Percentiles rank a stretch among this genome's conserved stretches.
Conservation (phyloP, 2,888 invertebrate genomes). For the Trypoxylon attenuatum region DNA sequence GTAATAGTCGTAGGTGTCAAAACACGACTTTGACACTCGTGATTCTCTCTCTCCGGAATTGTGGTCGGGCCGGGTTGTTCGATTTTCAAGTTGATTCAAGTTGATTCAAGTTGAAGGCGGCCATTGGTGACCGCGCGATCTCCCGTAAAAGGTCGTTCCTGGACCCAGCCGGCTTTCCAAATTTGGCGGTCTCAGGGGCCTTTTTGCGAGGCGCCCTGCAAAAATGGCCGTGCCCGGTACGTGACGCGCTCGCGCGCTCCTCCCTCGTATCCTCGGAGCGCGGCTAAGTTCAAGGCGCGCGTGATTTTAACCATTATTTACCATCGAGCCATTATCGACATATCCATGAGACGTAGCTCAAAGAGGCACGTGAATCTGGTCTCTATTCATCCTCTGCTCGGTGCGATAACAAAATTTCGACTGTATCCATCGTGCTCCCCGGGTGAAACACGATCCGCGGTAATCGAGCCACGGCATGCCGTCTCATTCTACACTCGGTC, state of each 20-base stretch:
- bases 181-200: constrained; percentile 60
- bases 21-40: constrained; percentile 56
- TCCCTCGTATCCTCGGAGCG: constrained; percentile 37
- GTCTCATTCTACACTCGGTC: too few species aligned
- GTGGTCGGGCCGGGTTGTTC: constrained; percentile 3
- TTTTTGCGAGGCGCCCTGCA: constrained; percentile 57
- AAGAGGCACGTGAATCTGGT: background rate
- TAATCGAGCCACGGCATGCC: background rate
- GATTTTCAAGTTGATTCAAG: too few species aligned
- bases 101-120: constrained; percentile 67
- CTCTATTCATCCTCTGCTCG: background rate
- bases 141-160: constrained; percentile 62
- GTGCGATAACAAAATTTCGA: background rate
- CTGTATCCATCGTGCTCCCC: background rate
- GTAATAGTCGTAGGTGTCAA: constrained; percentile 40
- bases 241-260: constrained; percentile 42
- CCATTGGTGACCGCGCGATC: constrained; percentile 59
- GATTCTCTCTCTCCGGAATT: constrained; percentile 7
- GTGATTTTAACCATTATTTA: constrained; percentile 31
- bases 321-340: too few species aligned
- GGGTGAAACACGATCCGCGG: background rate
- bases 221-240: constrained; percentile 59
- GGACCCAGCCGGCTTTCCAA: constrained; percentile 66
- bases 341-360: background rate
- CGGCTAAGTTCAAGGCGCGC: constrained; percentile 66